Base-by-base conservation (phyloP, 1,140 invertebrate species). In the Drosophila saltans region DNA sequence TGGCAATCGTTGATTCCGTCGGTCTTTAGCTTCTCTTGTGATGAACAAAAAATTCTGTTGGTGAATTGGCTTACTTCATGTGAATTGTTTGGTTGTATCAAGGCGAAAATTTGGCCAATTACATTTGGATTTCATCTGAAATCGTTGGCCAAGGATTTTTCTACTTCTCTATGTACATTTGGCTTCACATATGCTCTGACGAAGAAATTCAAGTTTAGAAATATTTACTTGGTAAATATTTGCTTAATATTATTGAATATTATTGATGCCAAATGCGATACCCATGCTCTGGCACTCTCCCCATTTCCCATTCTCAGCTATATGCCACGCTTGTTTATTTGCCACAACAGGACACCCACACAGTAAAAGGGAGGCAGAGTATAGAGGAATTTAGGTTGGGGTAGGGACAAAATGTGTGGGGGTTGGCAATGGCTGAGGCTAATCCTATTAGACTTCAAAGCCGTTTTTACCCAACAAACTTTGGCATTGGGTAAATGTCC, bases 401-500 rank as follows among this genome's bases (percentile, higher is more conserved):
- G 21, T 26, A 26, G 9, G 45, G 21, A 7, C 16, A 36, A 61
- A 63, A 58, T 64, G 67, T 55, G 57, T 33, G 45, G 66, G 59
- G 30, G 69, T 43, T 55, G 39, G 10, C 33, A 7, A 6, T 62
- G 52, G 24, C 24, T 10, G 2, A 63, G 21, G 65, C 77, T 89
- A 89, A 89, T 89, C 84, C 84, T 89, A 89, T 89, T 89, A 89
- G 84, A 89, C 84, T 89, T 89, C 84, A 89, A 89, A 89, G 84
- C 84, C 48, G 72, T 89, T 84, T 81, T 84, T 81, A 67, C 71
- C 58, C 74, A 71, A 84, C 85, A 84, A 89, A 89, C 84, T 89
- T 89, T 70, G 66, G 57, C 75, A 77, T 74, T 69, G 72, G 69
- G 45, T 52, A 73, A 43, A 58, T 69, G 72, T 69, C 80, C 77